Percentiles rank a stretch among this genome's conserved stretches.
Conservation (phyloP, 2,113 vertebrate genomes). For the Mus pahari region DNA sequence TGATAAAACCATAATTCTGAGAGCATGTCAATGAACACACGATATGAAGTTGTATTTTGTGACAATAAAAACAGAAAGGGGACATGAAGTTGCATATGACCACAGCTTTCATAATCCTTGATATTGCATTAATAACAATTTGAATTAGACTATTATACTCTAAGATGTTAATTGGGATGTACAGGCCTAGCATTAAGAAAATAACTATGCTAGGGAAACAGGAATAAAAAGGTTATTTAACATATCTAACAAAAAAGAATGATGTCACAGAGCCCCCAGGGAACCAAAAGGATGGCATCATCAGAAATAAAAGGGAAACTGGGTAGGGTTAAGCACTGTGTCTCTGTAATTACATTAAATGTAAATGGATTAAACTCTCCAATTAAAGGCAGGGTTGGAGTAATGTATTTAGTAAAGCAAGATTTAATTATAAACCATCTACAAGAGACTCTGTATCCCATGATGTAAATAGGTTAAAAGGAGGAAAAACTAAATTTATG, state of each 20-base stretch:
- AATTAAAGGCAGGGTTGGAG: not conserved
- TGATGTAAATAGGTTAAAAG: not conserved
- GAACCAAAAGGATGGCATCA: not conserved
- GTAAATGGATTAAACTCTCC: not conserved
- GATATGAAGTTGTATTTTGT: not conserved
- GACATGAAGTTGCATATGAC: not conserved
- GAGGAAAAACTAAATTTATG: not conserved
- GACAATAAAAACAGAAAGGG: not conserved
- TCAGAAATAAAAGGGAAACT: conserved; percentile 10
- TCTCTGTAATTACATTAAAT: not conserved
- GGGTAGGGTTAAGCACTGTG: not conserved
- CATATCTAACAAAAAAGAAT: not conserved
- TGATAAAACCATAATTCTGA: not conserved
- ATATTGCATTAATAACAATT: not conserved
- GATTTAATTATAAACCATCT: not conserved
- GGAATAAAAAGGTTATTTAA: not conserved
- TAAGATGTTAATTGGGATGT: not conserved
- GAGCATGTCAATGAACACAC: not conserved
- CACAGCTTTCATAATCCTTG: not conserved
- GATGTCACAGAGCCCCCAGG: not conserved
- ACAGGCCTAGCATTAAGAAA: not conserved
- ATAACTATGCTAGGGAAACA: not conserved
- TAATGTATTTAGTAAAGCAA: not conserved
- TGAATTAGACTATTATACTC: not conserved
- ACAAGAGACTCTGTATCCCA: not conserved